phyloP scores from a whole-genome alignment of 2,113 vertebrate species.

The Poeciliopsis retropinna region DNA sequence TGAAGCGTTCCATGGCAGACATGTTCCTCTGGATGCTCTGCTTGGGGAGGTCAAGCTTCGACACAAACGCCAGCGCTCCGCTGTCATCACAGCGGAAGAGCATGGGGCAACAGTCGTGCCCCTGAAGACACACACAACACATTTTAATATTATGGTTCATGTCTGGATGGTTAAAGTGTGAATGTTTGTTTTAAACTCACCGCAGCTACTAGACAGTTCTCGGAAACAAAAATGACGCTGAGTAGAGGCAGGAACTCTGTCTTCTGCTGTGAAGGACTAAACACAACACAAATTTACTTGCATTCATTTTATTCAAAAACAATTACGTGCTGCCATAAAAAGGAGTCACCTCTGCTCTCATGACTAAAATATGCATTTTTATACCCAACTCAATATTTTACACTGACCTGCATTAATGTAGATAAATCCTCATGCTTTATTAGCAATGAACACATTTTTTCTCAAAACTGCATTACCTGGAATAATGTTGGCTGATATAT shows the following conservation, averaged over 20 bases:
- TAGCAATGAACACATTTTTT: not conserved
- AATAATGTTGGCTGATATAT: not conserved
- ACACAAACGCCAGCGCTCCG: slow-evolving; percentile 90
- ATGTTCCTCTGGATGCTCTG: slow-evolving; percentile 98
- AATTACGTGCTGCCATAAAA: not conserved
- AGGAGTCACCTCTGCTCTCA: not conserved
- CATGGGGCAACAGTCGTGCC: slow-evolving; percentile 99
- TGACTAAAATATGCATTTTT: not conserved
- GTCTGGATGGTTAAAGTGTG: not conserved
- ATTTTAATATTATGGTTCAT: not conserved
- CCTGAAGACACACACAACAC: slow-evolving; percentile 74
- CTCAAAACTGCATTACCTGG: not conserved
- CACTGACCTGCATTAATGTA: not conserved
- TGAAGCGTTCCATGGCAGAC: slow-evolving; percentile 98
- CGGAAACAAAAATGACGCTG: slow-evolving; percentile 94
- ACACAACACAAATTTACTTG: slow-evolving; percentile 21
- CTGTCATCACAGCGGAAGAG: slow-evolving; percentile 94
- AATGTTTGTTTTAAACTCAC: slow-evolving; percentile 80
- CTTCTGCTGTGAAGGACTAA: slow-evolving; percentile 94
- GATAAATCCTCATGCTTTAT: not conserved
- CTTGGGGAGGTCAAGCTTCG: slow-evolving; percentile 97
- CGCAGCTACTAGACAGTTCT: slow-evolving; percentile 96
- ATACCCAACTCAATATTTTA: too few species aligned
- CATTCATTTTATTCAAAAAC: not conserved
- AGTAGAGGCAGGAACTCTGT: slow-evolving; percentile 97